Conservation (phyloP, 2,888 invertebrate genomes). For the Petrolisthes cinctipes region DNA sequence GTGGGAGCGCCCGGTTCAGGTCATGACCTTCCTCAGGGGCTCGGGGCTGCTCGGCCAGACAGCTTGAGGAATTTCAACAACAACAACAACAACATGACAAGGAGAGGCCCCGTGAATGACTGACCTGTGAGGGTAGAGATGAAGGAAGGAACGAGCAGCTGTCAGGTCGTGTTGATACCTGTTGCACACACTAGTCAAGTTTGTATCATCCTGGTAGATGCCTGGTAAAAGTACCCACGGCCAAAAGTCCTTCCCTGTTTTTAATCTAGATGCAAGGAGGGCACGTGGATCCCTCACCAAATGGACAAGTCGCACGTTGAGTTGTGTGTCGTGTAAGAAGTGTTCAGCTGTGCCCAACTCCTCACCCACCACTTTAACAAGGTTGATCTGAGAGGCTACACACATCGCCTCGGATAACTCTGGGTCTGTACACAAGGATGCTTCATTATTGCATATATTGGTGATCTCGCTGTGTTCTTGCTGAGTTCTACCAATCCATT, state of each 20-base stretch:
- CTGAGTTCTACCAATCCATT: not conserved
- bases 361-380: not conserved
- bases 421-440: not conserved
- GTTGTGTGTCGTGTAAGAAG: not conserved
- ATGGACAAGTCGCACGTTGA: constrained; percentile 12
- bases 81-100: too few species aligned
- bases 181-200: constrained; percentile 2
- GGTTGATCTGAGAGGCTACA: not conserved
- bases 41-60: too few species aligned
- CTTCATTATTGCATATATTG: not conserved
- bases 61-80: too few species aligned
- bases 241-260: not conserved
- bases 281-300: constrained; percentile 36
- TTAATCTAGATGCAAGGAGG: constrained; percentile 17
- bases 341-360: not conserved
- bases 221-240: not conserved
- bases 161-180: constrained; percentile 21
- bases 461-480: not conserved
- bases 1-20: too few species aligned
- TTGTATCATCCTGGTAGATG: not conserved
- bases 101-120: too few species aligned
- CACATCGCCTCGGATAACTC: constrained; percentile 14
- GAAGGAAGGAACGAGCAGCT: not conserved
- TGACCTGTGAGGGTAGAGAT: constrained; percentile 20
- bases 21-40: too few species aligned